Evolutionary conservation across 1,140 invertebrate genomes (phyloP).

Genomic region (Trachymyrmex cornetzi): DNA sequence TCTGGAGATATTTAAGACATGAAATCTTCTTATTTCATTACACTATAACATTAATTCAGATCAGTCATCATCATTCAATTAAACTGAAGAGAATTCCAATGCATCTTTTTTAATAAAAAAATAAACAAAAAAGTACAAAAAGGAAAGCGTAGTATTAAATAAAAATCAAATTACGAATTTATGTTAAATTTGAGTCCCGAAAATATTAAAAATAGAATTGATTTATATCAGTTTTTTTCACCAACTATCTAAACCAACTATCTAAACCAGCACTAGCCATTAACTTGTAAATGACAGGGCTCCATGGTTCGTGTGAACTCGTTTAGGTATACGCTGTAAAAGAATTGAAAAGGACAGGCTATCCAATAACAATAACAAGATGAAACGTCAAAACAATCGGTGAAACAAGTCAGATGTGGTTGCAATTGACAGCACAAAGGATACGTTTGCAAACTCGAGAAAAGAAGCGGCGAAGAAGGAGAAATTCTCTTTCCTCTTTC

Average conservation of each 20-base stretch:
- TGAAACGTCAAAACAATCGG: conserved; percentile 14
- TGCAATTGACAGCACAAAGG: conserved; percentile 46
- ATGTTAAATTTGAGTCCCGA: not conserved
- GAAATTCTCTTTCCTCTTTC: conserved; percentile 13
- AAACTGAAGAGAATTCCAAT: too few species aligned
- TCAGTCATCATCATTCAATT: too few species aligned
- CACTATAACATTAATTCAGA: not conserved
- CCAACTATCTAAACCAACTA: not conserved
- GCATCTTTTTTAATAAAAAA: not conserved
- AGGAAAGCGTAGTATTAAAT: not conserved
- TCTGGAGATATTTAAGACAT: not conserved
- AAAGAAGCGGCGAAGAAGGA: not conserved
- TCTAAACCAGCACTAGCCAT: not conserved
- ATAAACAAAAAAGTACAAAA: not conserved
- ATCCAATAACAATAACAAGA: conserved; percentile 35
- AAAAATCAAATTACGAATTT: conserved; percentile 9
- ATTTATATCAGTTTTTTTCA: not conserved
- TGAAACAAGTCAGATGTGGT: conserved; percentile 42
- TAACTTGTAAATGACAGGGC: not conserved
- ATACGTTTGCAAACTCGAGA: not conserved
- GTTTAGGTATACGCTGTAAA: not conserved
- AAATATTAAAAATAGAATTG: not conserved
- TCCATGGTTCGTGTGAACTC: not conserved
- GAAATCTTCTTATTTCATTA: not conserved
- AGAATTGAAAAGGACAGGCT: conserved; percentile 16